Evolutionary conservation across 2,888 invertebrate species (phyloP).

Genomic region (Fabriciana adippe): DNA sequence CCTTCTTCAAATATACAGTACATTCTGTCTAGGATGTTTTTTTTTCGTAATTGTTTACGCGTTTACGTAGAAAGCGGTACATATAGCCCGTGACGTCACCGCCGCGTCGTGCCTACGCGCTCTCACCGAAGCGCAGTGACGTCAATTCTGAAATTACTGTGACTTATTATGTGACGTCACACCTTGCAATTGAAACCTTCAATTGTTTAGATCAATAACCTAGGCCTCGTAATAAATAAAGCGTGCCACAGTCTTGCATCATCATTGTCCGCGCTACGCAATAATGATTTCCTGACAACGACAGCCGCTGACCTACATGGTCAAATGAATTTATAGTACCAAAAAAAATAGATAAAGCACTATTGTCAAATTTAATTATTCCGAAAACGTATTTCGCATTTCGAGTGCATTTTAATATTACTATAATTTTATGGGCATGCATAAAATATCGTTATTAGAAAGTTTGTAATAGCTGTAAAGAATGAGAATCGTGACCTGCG

Average conservation of each 20-base stretch:
- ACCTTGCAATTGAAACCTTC: conserved; percentile 51
- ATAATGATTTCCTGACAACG: conserved; percentile 58
- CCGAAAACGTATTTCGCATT: not conserved
- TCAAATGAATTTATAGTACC: conserved; percentile 51
- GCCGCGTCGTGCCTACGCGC: conserved; percentile 68
- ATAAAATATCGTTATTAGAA: not conserved
- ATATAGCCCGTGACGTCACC: conserved; percentile 75
- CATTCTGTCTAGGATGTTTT: conserved; percentile 51
- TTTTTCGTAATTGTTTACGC: conserved; percentile 46
- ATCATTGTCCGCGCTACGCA: conserved; percentile 54
- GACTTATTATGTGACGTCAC: conserved; percentile 60
- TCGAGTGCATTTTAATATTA: not conserved
- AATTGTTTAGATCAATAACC: conserved; percentile 44
- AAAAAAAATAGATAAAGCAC: conserved; percentile 18
- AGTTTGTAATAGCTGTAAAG: conserved; percentile 9
- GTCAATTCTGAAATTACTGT: conserved; percentile 60
- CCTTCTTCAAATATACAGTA: conserved; percentile 59
- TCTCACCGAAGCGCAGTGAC: conserved; percentile 65
- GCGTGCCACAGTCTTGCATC: conserved; percentile 52
- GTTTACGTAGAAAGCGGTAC: conserved; percentile 49
- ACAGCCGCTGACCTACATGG: conserved; percentile 58
- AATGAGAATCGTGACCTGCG: conserved; percentile 49
- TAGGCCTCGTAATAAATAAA: conserved; percentile 50
- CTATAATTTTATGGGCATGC: not conserved
- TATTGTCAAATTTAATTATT: conserved; percentile 2